Base-by-base conservation (phyloP, 2,888 invertebrate species). In the Lumbricus terrestris region DNA sequence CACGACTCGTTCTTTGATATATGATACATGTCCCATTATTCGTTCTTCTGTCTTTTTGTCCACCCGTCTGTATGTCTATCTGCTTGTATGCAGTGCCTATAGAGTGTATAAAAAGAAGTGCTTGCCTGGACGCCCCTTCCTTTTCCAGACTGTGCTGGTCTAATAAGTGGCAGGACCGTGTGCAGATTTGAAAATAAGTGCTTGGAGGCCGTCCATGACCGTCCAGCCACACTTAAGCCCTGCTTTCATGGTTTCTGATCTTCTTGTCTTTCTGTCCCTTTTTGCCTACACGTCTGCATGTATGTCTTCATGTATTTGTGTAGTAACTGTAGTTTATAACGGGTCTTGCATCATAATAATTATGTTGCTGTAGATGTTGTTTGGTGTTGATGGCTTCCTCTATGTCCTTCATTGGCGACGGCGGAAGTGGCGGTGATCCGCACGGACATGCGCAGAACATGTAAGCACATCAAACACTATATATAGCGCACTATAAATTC, bases 391-490 rank as follows among this genome's bases (percentile, higher is more conserved):
- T 90, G 93, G 93, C 13, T 94, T 93, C 90, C 91, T 94, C 88
- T 95, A 94, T 90, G 42, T 93, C 13, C 13, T 94, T 94, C 91
- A 88, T 93, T 38, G 94, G 94, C 15, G 94, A 95, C 91, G 94
- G 94, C 15, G 94, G 94, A 6, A 91, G 90, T 20, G 93, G 92
- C 20, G 94, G 94, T 3, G 94, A 94, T 83, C 94, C 94, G 13
- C 90, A 92, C 35, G 91, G 92, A 38, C 91, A 93, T 88, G 92
- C 93, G 37, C 94, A 95, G 92, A 93, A 94, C 91, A 92, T 92
- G 94, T 94, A 92, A 92, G 93, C 69, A 69, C 5, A n/a, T n/a
- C 69, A 29, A n/a, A 69, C 47, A n/a, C 29, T n/a, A n/a, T n/a
- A n/a, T n/a, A n/a, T 69, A n/a, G 69, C 82, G n/a, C 34, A 47